These are phyloP conservation scores for Cossypha polioptera DNA, from an alignment of 2,797 vertebrate species.

Conservation along the genomic window DNA sequence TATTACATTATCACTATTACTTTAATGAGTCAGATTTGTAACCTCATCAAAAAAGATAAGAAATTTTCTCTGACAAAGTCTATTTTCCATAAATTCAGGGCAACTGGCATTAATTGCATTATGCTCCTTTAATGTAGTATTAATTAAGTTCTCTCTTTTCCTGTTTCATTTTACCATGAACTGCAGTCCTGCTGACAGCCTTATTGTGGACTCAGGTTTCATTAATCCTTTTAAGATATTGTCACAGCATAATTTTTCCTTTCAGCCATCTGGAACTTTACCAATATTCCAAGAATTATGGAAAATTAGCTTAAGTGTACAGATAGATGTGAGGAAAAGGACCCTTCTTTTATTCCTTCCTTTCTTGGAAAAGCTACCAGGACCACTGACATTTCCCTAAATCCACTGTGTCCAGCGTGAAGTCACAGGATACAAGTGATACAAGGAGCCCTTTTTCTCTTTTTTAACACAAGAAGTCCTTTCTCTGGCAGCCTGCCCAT, in stretches of 20 bases:
- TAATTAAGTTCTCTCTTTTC: slow-evolving; percentile 30
- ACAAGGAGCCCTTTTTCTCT: not conserved
- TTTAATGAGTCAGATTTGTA: slow-evolving; percentile 38
- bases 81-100: slow-evolving; percentile 20
- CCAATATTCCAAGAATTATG: slow-evolving; percentile 20
- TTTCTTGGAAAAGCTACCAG: not conserved
- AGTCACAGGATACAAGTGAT: not conserved
- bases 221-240: slow-evolving; percentile 36
- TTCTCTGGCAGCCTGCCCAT: not conserved
- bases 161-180: not conserved
- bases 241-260: slow-evolving; percentile 4
- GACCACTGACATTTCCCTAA: not conserved
- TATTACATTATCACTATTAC: slow-evolving; percentile 32
- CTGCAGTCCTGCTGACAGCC: not conserved
- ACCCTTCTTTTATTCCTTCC: not conserved
- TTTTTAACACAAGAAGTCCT: not conserved
- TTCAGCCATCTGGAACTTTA: not conserved
- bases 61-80: slow-evolving; percentile 18
- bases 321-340: not conserved
- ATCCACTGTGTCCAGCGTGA: rapidly evolving
- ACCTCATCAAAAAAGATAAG: slow-evolving; percentile 22
- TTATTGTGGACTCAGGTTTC: not conserved
- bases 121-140: slow-evolving; percentile 4
- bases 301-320: not conserved
- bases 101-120: slow-evolving; percentile 35